Evolutionary conservation across 2,797 vertebrate genomes (phyloP), one percentile per base, ranked within the genome.

Genomic region (Gambelia wislizenii): DNA sequence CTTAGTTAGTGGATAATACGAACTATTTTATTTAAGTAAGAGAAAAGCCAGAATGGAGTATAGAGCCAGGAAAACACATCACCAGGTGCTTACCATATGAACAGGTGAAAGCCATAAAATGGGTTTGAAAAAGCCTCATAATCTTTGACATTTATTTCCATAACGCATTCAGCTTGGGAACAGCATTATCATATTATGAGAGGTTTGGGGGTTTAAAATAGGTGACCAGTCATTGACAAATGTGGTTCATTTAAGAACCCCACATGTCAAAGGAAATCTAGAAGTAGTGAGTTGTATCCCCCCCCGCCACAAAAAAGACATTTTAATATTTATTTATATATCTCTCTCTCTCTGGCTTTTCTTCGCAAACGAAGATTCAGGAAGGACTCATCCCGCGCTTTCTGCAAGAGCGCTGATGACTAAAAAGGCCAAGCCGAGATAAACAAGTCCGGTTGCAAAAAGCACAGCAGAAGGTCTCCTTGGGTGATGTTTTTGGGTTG

Each of bases 21-120:
- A 93, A 87, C 27, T 64, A 77, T 20, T 92, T 94, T 0, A 79
- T 61, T 87, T 84, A 86, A 88, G 87, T 78, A 91, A 78, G 81
- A 49, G 54, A 93, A 85, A 91, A 86, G 27, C 6, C n/a, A 89
- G 74, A 85, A 64, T 88, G 30, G 56, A 72, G 10, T 81, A 0
- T 74, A 83, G 85, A 89, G 88, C 6, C 61, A 59, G 2, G 49
- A 82, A 87, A 92, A 90, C 5, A 85, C 85, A 92, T 79, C 59
- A 44, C n/a, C 3, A 75, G 82, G 44, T 89, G 70, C 75, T 86
- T 36, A 33, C 61, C 72, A 86, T 8, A 56, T 90, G 30, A 18
- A 9, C 86, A 30, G 90, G 87, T 80, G 36, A 86, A 83, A 90
- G 90, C 92, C 56, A 88, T 86, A 89, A 90, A 20, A 52, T 22